Conservation (phyloP, 2,797 vertebrate species). For the Tinamus major region DNA sequence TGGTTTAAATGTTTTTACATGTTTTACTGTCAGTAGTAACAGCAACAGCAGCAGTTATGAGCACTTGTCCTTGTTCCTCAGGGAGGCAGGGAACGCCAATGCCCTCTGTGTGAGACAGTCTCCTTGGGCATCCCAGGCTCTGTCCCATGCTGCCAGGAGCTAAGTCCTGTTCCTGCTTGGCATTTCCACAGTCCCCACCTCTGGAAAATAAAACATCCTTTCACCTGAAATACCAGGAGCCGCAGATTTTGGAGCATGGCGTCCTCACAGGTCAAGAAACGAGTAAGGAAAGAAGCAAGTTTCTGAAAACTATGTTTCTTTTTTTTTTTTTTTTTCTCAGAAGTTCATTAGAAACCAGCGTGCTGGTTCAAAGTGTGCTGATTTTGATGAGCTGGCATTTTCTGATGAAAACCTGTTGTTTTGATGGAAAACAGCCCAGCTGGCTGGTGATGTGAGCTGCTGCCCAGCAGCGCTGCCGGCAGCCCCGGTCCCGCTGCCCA, state of each 20-base stretch:
- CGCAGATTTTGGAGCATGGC: neutral
- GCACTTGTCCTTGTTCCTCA: neutral
- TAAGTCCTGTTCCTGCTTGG: neutral
- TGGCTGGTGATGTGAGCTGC: neutral
- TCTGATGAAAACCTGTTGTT: neutral
- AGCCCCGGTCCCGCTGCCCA: rapidly evolving
- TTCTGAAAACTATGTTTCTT: neutral
- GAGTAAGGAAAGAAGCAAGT: neutral
- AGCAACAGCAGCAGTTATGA: neutral
- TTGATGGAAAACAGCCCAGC: neutral
- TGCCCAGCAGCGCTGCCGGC: neutral
- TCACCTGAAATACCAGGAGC: neutral
- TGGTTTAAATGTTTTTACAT: neutral
- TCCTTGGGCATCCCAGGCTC: neutral
- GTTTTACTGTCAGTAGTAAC: neutral
- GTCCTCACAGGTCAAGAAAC: neutral
- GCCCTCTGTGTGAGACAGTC: neutral
- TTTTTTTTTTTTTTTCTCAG: neutral
- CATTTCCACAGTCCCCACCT: neutral
- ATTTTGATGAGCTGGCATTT: neutral
- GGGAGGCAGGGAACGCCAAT: neutral
- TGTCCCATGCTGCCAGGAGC: neutral
- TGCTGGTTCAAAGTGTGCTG: neutral
- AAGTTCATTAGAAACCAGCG: neutral
- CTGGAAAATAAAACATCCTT: neutral